Evolutionary conservation across 2,888 invertebrate species (phyloP), one percentile per base, ranked within the genome.

Genomic region (Parnassius glacialis): DNA sequence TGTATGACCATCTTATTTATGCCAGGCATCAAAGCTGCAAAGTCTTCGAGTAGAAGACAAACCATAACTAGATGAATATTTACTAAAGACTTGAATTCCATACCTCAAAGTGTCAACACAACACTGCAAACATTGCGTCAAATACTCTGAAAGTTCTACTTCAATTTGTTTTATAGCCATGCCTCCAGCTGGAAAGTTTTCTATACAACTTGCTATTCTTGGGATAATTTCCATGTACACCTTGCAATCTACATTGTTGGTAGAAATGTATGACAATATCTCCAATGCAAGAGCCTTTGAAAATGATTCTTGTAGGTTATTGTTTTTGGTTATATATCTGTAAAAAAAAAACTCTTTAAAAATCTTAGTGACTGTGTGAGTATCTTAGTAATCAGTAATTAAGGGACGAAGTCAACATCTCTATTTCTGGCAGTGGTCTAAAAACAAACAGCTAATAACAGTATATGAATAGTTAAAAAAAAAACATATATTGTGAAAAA

Each of bases 131-230:
- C 83, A 79, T 7, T 64, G 20, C 1, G 62, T 70, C 13, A 88
- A 70, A 55, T 81, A 86, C 1, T 34, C 64, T 0, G 70, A 74
- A 2, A 89, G 66, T 5, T 62, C 10, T 2, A 73, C 43, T 50
- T 83, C 80, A 1, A 82, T 65, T 0, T 58, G 47, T 59, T 74
- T 76, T 2, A 89, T 55, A 2, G 87, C 84, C 0, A 61, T 60
- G 1, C 74, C 70, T 0, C 90, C 89, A 0, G 83, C 67, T 0
- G 80, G 79, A 44, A 90, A 86, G 69, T 89, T 90, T 55, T 89
- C 90, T 25, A 83, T 79, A 61, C 87, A 85, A 0, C 71, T 70
- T 0, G 74, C 74, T 3, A 88, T 55, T 67, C 79, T 85, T 1
- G 74, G 68, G 2, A 87, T 75, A 1, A 75, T 67, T 2, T 71